Base-by-base conservation (phyloP, 2,113 vertebrate species). In the Onychostoma macrolepis region DNA sequence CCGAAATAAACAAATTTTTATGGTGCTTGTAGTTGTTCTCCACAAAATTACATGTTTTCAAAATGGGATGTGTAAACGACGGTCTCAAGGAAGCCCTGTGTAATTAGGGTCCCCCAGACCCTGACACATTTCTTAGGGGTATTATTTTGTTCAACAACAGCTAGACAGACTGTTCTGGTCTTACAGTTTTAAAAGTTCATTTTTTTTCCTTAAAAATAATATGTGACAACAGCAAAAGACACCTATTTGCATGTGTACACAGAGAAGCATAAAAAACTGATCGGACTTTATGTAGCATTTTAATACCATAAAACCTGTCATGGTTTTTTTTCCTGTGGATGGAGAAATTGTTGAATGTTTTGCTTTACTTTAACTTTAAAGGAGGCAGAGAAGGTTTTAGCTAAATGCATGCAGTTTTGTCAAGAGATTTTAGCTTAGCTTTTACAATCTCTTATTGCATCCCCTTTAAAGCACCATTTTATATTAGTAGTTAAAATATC, bases 41-140 rank as follows among this genome's bases (percentile, higher is more conserved):
- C 56, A 48, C 26, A 48, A 71, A 17, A 58, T 83, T 77, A 81
- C 33, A 13, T 36, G 58, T 82, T 85, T 45, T 80, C 61, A 71
- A 33, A 48, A 76, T 2, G 28, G 26, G 28, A 67, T 33, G 30
- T 69, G 6, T 69, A 26, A 72, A 24, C 9, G 2, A n/a, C 8
- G 21, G 19, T 41, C 21, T n/a, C 36, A 41, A n/a, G 69, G 10
- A 72, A 41, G 69, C 36, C 19, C 21, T 41, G 69, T 72, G 69
- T 72, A 72, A 72, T 72, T 72, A 72, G 36, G 19, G 33, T 72
- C 36, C 69, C 41, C 2, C 69, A 72, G 36, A 24, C 69, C 69
- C 4, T 24, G 69, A 41, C 21, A 41, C 67, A 21, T 71, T 71
- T 71, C 30, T 36, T 1, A 71, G 67, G 15, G 67, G 67, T 71